A percentile compares a stretch with the other conserved stretches of the same genome.
These are phyloP conservation scores for Sebastes steindachneri DNA, from an alignment of 2,797 vertebrate genomes.

Conservation along the genomic window DNA sequence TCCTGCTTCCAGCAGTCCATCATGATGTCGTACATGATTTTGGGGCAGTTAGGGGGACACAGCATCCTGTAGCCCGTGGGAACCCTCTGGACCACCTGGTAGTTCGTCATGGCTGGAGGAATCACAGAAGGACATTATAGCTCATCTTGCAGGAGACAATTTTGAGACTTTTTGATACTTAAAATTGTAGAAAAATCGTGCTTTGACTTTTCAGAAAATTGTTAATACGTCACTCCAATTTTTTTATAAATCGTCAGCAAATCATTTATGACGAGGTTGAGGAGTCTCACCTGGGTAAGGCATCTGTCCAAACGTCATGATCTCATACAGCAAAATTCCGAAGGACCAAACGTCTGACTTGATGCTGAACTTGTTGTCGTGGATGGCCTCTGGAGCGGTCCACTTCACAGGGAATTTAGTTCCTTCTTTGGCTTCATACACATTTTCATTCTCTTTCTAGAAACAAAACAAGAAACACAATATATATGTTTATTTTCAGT, in stretches of 20 bases:
- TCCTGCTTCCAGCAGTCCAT: conserved; percentile 86
- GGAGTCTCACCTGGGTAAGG: conserved; percentile 89
- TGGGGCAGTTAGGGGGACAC: conserved; percentile 83
- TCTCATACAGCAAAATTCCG: conserved; percentile 94
- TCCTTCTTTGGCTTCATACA: conserved; percentile 89
- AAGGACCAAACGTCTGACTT: conserved; percentile 98
- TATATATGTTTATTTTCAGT: not conserved
- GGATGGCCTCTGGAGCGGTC: conserved; percentile 93
- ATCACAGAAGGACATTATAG: not conserved
- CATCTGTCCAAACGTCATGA: conserved; percentile 92
- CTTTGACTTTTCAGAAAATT: not conserved
- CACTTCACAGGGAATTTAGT: conserved; percentile 94
- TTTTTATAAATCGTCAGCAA: not conserved
- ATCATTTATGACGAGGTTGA: not conserved
- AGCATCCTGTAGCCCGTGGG: conserved; percentile 87
- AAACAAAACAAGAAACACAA: not conserved
- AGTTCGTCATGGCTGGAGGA: conserved; percentile 84
- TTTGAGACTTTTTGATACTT: not conserved
- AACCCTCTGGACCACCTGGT: conserved; percentile 87
- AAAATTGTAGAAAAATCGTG: accelerated
- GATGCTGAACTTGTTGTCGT: conserved; percentile 88
- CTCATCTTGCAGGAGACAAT: not conserved
- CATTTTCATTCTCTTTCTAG: conserved; percentile 81
- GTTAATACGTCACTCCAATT: no score
- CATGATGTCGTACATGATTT: conserved; percentile 88